phyloP scores from a whole-genome alignment of 2,888 invertebrate species.

The Polia nebulosa region DNA sequence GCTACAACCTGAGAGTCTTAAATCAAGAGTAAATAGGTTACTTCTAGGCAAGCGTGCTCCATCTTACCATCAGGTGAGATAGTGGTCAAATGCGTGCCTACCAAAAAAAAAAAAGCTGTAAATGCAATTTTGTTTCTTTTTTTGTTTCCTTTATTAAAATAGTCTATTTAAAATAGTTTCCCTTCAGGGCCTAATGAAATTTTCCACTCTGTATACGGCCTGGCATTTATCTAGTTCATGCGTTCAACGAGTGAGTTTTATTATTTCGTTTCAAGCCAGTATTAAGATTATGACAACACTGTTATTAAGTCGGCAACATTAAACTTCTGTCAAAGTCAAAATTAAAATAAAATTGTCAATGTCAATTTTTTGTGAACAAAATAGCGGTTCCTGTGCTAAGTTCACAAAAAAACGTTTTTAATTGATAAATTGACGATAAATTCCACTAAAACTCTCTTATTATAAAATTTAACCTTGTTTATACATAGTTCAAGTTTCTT shows the following conservation, averaged over 20 bases:
- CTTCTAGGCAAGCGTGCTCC: too few relatives aligned
- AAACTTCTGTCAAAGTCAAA: neutral
- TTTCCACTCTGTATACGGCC: too few relatives aligned
- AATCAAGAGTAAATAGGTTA: too few relatives aligned
- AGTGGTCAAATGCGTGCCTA: too few relatives aligned
- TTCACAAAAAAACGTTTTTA: constrained; percentile 26
- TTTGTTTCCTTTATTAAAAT: too few relatives aligned
- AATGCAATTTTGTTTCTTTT: too few relatives aligned
- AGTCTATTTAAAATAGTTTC: too few relatives aligned
- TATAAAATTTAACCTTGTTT: constrained; percentile 24
- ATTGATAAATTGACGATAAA: constrained; percentile 4
- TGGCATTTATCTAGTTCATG: too few relatives aligned
- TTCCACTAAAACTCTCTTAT: constrained; percentile 15
- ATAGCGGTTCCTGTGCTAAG: constrained; percentile 36
- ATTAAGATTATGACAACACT: neutral
- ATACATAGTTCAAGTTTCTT: constrained; percentile 8
- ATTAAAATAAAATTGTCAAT: neutral
- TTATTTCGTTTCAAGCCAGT: neutral
- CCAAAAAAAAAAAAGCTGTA: too few relatives aligned
- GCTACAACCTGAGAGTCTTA: too few relatives aligned
- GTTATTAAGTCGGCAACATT: neutral
- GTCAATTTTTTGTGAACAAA: constrained; percentile 40
- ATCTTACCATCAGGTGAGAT: too few relatives aligned
- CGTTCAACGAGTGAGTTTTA: neutral
- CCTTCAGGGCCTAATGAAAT: too few relatives aligned